Percentiles rank a stretch among this genome's conserved stretches.
Conservation (phyloP, 2,113 vertebrate genomes). For the Patagioenas fasciata region DNA sequence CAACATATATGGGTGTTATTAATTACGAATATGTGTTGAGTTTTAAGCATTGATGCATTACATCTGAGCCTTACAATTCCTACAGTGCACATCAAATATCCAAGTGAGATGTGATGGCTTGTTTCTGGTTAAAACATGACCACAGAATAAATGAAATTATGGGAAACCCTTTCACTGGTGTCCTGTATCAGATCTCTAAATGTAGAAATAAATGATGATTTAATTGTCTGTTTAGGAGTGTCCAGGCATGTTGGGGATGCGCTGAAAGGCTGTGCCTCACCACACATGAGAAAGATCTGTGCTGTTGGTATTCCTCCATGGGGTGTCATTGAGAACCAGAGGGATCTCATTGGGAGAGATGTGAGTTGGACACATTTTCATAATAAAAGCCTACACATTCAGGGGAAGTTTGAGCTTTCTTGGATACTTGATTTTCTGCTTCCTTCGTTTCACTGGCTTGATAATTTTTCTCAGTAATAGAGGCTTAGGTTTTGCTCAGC, state of each 20-base stretch:
- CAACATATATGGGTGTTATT: background rate
- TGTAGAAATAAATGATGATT: background rate
- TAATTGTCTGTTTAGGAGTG: slow-evolving; percentile 78
- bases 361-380: slow-evolving; percentile 74
- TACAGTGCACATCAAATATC: background rate
- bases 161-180: background rate
- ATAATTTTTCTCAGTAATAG: background rate
- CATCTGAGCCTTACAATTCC: background rate
- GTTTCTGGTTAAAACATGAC: background rate
- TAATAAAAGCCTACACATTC: background rate
- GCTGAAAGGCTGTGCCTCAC: slow-evolving; percentile 84
- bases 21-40: background rate
- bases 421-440: background rate
- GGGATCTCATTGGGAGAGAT: slow-evolving; percentile 90
- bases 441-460: background rate
- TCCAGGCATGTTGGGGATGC: slow-evolving; percentile 93
- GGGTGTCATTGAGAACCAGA: slow-evolving; percentile 94
- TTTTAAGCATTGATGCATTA: background rate
- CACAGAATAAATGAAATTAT: background rate
- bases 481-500: background rate
- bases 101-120: background rate
- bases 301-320: slow-evolving; percentile 91
- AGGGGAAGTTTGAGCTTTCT: background rate
- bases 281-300: slow-evolving; percentile 87
- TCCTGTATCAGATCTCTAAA: background rate